Conservation (phyloP, 2,888 invertebrate species). For the Polyommatus iphigenia region DNA sequence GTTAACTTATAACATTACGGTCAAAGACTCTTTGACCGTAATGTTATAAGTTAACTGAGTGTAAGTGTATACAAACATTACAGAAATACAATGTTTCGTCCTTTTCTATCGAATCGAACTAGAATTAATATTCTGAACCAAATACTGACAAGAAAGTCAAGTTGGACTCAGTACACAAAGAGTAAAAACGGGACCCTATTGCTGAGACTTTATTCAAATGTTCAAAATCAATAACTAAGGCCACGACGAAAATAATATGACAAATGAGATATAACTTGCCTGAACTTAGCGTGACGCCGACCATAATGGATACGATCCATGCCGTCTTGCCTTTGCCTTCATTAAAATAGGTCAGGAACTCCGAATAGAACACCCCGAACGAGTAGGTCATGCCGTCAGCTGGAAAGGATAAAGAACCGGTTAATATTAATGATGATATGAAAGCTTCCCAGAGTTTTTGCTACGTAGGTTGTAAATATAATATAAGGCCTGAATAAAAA, state of each 20-base stretch:
- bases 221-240: not conserved
- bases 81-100: too few species aligned
- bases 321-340: constrained; percentile 93
- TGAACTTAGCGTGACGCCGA: constrained; percentile 96
- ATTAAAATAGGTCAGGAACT: constrained; percentile 91
- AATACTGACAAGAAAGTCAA: too few species aligned
- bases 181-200: too few species aligned
- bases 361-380: constrained; percentile 95
- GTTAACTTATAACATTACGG: too few species aligned
- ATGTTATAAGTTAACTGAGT: too few species aligned
- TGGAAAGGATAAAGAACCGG: constrained; percentile 65
- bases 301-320: constrained; percentile 96
- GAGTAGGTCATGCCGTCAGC: constrained; percentile 99
- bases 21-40: too few species aligned
- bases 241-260: constrained; percentile 2
- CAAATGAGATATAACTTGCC: constrained; percentile 77
- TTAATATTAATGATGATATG: constrained; percentile 23
- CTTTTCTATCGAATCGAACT: too few species aligned
- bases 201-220: not conserved
- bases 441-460: not conserved
- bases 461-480: not conserved
- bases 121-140: too few species aligned
- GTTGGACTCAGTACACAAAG: too few species aligned
- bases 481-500: not conserved
- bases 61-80: too few species aligned